Base-by-base conservation (phyloP, 2,113 vertebrate genomes). In the Epinephelus fuscoguttatus region DNA sequence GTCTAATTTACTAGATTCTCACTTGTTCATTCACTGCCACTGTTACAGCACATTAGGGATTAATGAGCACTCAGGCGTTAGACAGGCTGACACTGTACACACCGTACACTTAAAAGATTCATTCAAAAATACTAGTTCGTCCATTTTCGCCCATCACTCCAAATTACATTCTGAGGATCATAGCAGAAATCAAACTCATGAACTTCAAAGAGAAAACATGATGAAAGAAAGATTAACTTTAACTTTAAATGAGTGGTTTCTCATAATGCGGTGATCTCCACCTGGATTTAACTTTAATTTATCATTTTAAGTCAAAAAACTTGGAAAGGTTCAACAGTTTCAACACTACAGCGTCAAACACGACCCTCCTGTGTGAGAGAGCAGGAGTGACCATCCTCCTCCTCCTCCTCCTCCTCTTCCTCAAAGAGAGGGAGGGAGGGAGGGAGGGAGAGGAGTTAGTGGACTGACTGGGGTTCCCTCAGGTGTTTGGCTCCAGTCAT, bases 401-500 rank as follows among this genome's bases (percentile, higher is more conserved):
- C 33, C 33, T 37, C 33, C 33, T 37, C 33, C 33, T 37, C 33
- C 33, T 37, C 33, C 33, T 37, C 33, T 7, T 37, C 33, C 33
- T 37, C 33, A 6, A 10, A 33, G 75, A 52, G 70, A 73, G 56
- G 49, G 81, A 25, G 50, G 50, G 70, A 73, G 56, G 49, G 81
- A 25, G 50, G 50, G 67, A 23, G 57, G 23, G 57, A 60, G 53
- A 49, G 68, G 12, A 75, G 75, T 69, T 49, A 80, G 78, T 86
- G 87, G 71, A 77, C 64, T 53, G 70, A 77, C 62, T 53, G 70
- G 62, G 74, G 80, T 75, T 17, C 79, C 49, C 75, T 47, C 76
- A 91, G 92, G 91, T 93, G 91, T 87, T 86, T 73, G 84, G 62
- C 78, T 92, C 40, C 90, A 93, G 90, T 91, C 95, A 98, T 98